Evolutionary conservation across 2,888 invertebrate genomes (phyloP).

Genomic region (Salticus scenicus): DNA sequence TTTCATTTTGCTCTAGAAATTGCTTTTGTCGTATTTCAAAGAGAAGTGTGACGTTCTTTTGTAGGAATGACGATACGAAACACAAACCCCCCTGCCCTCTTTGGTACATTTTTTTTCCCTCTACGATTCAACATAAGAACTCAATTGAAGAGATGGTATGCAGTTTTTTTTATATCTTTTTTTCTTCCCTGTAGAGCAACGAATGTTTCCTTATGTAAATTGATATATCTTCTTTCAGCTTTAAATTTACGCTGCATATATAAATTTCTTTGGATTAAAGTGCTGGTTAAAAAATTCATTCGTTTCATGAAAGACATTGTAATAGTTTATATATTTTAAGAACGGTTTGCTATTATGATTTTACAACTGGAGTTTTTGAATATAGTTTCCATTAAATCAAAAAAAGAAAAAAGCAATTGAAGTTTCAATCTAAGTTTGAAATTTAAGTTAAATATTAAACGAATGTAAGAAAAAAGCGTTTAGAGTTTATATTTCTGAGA

Average conservation of each 20-base stretch:
- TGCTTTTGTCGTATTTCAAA: background rate
- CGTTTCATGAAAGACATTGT: too few species aligned
- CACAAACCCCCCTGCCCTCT: background rate
- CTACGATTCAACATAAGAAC: background rate
- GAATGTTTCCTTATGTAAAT: background rate
- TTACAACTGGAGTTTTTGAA: too few species aligned
- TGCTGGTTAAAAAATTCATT: too few species aligned
- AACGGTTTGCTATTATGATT: too few species aligned
- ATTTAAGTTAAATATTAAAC: too few species aligned
- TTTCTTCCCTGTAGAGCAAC: background rate
- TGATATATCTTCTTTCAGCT: background rate
- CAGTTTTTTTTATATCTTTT: too few species aligned
- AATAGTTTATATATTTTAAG: too few species aligned
- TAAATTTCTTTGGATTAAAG: background rate
- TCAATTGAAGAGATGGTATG: background rate
- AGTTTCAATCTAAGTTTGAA: too few species aligned
- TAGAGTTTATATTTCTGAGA: too few species aligned
- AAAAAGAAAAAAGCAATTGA: too few species aligned
- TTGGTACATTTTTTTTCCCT: background rate
- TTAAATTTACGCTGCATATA: background rate
- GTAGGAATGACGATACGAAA: background rate
- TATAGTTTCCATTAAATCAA: too few species aligned
- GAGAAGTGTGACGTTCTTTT: background rate
- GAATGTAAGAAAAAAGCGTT: too few species aligned
- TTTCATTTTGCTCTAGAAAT: background rate